Base-by-base conservation (phyloP, 2,888 invertebrate genomes). In the Apamea crenata region DNA sequence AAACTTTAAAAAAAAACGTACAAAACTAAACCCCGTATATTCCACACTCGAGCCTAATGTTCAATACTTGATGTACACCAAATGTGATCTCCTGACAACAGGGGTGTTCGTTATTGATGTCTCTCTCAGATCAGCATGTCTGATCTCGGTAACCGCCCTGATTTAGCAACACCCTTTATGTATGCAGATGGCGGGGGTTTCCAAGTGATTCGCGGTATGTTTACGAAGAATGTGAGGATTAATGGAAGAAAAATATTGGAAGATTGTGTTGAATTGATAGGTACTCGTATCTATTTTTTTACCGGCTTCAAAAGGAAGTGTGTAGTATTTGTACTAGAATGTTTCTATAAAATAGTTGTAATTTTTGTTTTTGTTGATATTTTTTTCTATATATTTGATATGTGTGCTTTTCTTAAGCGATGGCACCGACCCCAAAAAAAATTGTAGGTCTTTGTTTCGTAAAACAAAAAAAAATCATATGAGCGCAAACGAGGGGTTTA, bases 31-130 rank as follows among this genome's bases (percentile, higher is more conserved):
- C 1, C 80, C 89, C 94, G 89, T 95, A 81, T 92, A 77, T 92
- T 87, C 76, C 80, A 36, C 83, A 76, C 74, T 80, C 71, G 75
- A 80, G 92, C 91, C 95, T 95, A 95, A 95, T 94, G 95, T 95
- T 96, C 96, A 95, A 96, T 96, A 95, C 95, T 93, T 95, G 96
- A 96, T 95, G 95, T 95, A 93, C 94, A 95, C 94, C 95, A 93
- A 94, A 96, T 95, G 95, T 93, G 95, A 95, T 95, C 94, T 95
- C 93, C 92, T 93, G 74, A 80, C 79, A 81, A 85, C 85, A 87
- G 79, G 89, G 88, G 89, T 87, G 81, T 91, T 89, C 81, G 95
- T 95, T 96, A 96, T 96, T 96, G 96, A 96, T 96, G 96, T 94
- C 94, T 94, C 93, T 81, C 92, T 93, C 83, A 95, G 96, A 96